Percentiles rank a stretch among this genome's conserved stretches.
Evolutionary conservation across 2,113 vertebrate species (phyloP).

Genomic region (Narcine bancroftii): DNA sequence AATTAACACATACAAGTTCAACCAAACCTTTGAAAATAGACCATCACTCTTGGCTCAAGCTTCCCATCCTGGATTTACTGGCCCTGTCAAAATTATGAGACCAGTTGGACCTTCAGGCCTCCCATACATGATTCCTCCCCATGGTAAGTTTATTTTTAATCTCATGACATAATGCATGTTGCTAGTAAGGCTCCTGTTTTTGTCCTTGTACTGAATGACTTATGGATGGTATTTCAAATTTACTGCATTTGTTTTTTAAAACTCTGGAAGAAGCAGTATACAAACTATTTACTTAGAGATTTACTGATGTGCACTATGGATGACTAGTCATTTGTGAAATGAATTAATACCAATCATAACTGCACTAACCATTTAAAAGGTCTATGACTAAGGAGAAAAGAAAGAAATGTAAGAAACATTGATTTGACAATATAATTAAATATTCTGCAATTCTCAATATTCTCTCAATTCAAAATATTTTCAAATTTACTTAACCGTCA

Average conservation of each 20-base stretch:
- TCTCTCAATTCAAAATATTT: no score
- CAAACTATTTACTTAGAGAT: neutral
- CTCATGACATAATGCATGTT: neutral
- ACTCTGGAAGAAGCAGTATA: neutral
- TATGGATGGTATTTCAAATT: neutral
- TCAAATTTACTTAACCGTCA: neutral
- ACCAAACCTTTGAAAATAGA: slow-evolving; percentile 59
- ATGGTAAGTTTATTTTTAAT: slow-evolving; percentile 61
- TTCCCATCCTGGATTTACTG: slow-evolving; percentile 52
- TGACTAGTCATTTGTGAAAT: neutral
- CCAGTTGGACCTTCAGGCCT: slow-evolving; percentile 54
- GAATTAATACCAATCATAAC: neutral
- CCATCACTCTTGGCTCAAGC: slow-evolving; percentile 58
- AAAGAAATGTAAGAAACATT: neutral
- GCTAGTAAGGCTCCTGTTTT: neutral
- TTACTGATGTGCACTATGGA: neutral
- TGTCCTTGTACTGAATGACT: no score
- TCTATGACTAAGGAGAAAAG: neutral
- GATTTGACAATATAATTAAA: no score
- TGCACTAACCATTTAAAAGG: neutral
- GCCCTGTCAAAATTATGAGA: slow-evolving; percentile 54
- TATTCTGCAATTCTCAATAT: neutral
- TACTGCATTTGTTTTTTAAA: neutral
- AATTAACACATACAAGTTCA: slow-evolving; percentile 57
- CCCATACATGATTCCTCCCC: slow-evolving; percentile 58